Conservation (phyloP, 1,140 invertebrate genomes). For the Melanaphis sacchari region DNA sequence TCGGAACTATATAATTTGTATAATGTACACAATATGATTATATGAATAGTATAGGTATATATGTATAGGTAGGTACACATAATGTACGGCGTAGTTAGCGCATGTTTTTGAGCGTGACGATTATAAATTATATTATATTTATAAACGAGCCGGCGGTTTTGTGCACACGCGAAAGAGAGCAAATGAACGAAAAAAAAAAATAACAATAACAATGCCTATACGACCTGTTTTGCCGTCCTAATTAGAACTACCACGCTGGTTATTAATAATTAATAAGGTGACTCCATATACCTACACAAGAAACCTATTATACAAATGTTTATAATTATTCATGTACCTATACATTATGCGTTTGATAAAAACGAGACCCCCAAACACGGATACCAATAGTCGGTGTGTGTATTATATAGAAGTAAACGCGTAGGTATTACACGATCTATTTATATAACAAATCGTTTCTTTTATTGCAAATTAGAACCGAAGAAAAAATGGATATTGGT, state of each 20-base stretch:
- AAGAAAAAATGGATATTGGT: too few relatives aligned
- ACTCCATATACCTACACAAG: not conserved
- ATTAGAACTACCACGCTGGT: constrained; percentile 15
- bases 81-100: not conserved
- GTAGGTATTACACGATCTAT: too few relatives aligned
- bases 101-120: not conserved
- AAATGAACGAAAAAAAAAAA: not conserved
- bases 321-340: constrained; percentile 1
- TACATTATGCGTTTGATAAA: not conserved
- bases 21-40: not conserved
- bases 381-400: not conserved
- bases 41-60: not conserved
- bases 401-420: too few relatives aligned
- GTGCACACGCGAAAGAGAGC: not conserved
- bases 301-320: not conserved
- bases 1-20: not conserved
- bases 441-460: too few relatives aligned
- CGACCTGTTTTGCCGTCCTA: constrained; percentile 25
- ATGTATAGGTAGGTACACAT: not conserved
- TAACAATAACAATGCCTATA: not conserved
- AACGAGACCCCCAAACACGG: not conserved
- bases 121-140: constrained; percentile 10
- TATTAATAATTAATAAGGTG: constrained; percentile 45
- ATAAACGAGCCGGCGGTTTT: not conserved
- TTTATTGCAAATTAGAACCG: too few relatives aligned